A percentile compares a stretch with the other conserved stretches of the same genome.
Conservation (phyloP, 2,113 vertebrate species). For the Prionailurus bengalensis region DNA sequence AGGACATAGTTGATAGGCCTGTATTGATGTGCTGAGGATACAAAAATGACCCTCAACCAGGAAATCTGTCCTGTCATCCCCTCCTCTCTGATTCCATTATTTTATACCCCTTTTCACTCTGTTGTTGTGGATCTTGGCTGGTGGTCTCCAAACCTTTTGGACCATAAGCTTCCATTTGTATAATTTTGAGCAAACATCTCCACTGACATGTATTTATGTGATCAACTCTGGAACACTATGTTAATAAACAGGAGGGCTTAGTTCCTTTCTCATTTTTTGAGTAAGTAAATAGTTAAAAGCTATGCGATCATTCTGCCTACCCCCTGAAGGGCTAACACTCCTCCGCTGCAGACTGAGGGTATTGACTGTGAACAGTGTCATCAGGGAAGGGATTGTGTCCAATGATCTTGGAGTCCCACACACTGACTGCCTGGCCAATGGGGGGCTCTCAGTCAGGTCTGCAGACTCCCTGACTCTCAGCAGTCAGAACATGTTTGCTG, state of each 20-base stretch:
- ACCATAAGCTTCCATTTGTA: not conserved
- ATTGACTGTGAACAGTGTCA: fast-evolving
- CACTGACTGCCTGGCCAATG: not conserved
- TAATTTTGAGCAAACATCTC: not conserved
- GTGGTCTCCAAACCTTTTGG: not conserved
- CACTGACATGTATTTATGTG: not conserved
- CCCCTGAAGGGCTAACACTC: not conserved
- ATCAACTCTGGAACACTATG: not conserved
- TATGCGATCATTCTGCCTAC: not conserved
- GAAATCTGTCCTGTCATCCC: not conserved
- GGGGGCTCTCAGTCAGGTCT: not conserved
- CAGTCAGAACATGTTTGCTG: not conserved
- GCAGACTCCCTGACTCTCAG: not conserved
- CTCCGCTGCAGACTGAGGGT: not conserved
- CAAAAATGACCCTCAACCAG: not conserved
- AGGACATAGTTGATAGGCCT: not conserved
- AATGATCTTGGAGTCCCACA: not conserved
- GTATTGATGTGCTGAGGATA: not conserved
- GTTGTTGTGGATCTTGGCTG: not conserved
- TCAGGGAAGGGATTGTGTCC: fast-evolving
- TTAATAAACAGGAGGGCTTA: not conserved
- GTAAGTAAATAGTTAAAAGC: not conserved
- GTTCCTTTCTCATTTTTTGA: not conserved
- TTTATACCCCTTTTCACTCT: not conserved
- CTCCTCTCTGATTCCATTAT: not conserved